A percentile compares a stretch with the other conserved stretches of the same genome.
Evolutionary conservation across 2,797 vertebrate species (phyloP).

Genomic region (Schizopygopsis pylzovi): DNA sequence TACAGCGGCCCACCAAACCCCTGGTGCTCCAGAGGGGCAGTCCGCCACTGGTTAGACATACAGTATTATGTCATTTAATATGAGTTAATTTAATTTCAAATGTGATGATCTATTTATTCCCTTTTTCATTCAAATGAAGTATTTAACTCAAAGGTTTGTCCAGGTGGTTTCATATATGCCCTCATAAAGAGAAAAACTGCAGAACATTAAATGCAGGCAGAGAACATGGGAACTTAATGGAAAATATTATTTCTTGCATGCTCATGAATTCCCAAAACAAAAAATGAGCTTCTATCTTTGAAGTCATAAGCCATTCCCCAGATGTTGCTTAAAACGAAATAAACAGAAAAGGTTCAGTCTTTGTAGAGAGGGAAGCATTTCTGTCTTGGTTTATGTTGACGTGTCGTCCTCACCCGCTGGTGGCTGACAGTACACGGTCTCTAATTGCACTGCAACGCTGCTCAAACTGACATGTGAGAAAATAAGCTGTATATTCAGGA

Average conservation of each 20-base stretch:
- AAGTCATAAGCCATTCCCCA: background rate
- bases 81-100: background rate
- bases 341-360: background rate
- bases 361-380: background rate
- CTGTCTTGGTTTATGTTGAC: background rate
- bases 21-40: too few species aligned
- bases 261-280: too few species aligned
- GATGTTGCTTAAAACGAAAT: constrained; percentile 3
- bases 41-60: too few species aligned
- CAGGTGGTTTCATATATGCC: background rate
- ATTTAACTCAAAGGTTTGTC: background rate
- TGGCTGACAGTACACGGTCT: constrained; percentile 15
- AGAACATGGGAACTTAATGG: background rate
- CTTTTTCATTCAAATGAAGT: background rate
- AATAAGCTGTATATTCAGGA: constrained; percentile 15
- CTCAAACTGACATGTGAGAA: constrained; percentile 27
- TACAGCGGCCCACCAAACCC: too few species aligned
- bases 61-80: background rate
- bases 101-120: background rate
- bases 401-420: constrained; percentile 2
- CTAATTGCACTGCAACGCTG: constrained; percentile 15
- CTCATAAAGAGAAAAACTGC: background rate
- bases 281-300: background rate
- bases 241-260: background rate
- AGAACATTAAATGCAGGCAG: background rate